Evolutionary conservation across 37 sponge, comb jelly and placozoan species (phyloP).

Genomic region (Lycopodina hypogea): DNA sequence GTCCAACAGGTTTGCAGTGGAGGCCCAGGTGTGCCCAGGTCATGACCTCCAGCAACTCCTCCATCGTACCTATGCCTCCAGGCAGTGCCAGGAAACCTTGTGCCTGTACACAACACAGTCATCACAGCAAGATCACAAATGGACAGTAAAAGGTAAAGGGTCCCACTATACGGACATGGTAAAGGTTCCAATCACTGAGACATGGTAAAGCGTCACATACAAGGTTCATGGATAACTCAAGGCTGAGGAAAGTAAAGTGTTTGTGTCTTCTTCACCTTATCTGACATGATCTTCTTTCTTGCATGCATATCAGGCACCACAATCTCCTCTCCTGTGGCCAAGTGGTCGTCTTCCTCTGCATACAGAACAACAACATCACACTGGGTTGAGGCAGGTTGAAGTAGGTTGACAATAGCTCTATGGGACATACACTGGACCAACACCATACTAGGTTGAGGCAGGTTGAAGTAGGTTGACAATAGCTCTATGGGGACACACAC

Average conservation of each 20-base stretch:
- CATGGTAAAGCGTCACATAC: too few relatives aligned
- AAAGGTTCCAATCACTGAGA: neutral
- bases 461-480: too few relatives aligned
- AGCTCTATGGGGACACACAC: too few relatives aligned
- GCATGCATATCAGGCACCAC: conserved; percentile 64
- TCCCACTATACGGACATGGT: neutral
- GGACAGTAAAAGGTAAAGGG: neutral
- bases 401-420: too few relatives aligned
- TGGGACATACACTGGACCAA: too few relatives aligned
- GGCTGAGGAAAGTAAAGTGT: too few relatives aligned
- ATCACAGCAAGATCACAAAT: neutral
- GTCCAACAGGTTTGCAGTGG: conserved; percentile 42
- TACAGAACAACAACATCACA: too few relatives aligned
- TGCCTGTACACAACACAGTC: conserved; percentile 16
- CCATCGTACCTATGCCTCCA: conserved; percentile 71
- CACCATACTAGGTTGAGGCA: too few relatives aligned
- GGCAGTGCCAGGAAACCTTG: conserved; percentile 63
- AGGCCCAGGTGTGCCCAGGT: conserved; percentile 53
- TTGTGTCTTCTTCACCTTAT: conserved; percentile 3
- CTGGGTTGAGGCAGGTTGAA: too few relatives aligned
- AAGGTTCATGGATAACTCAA: too few relatives aligned
- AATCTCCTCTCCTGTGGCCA: conserved; percentile 33
- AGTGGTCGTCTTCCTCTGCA: conserved; percentile 26
- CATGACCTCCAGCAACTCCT: conserved; percentile 57
- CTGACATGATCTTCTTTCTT: conserved; percentile 66